Evolutionary conservation across 2,797 vertebrate species (phyloP), one percentile per base, ranked within the genome.

Genomic region (Gymnodraco acuticeps): DNA sequence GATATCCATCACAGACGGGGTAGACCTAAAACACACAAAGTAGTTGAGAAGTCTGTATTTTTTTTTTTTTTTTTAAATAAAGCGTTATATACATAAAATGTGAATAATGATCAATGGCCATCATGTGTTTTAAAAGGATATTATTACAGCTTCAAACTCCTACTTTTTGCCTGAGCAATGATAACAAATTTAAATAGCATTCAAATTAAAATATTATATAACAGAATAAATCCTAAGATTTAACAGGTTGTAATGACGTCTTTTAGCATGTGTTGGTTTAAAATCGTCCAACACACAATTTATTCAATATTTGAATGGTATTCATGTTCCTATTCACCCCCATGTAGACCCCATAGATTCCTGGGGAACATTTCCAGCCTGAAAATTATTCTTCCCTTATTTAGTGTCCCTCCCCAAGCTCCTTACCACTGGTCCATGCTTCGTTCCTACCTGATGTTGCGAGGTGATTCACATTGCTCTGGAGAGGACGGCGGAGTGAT

Each of bases 401-500:
- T 31, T 4, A 12, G 19, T 41, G 3, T 31, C 48, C n/a, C 15
- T 67, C 42, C 7, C 42, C 8, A 51, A 2, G 0, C 33, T 45
- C 5, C 17, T n/a, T 0, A 16, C 4, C 41, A 31, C 52, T 3
- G 1, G 1, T 10, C 31, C 17, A 10, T 14, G 27, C 8, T 4
- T 17, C 50, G 13, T 12, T 46, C 63, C 6, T 72, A 97, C 97
- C 96, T 94, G 76, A 47, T 2, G 3, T 3, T 5, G 47, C 15
- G 76, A 12, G 75, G 45, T 31, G 78, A 65, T 2, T 86, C 64
- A 13, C 90, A 87, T 0, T 87, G 73, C 77, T 94, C 93, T 0
- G 96, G 94, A 41, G 94, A 96, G 1, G 89, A 94, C 0, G 95
- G 94, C 0, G 95, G 96, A 0, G 94, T 94, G 86, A 96, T 93